phyloP scores from a whole-genome alignment of 2,797 vertebrate species.

The Sebastes cheni region DNA sequence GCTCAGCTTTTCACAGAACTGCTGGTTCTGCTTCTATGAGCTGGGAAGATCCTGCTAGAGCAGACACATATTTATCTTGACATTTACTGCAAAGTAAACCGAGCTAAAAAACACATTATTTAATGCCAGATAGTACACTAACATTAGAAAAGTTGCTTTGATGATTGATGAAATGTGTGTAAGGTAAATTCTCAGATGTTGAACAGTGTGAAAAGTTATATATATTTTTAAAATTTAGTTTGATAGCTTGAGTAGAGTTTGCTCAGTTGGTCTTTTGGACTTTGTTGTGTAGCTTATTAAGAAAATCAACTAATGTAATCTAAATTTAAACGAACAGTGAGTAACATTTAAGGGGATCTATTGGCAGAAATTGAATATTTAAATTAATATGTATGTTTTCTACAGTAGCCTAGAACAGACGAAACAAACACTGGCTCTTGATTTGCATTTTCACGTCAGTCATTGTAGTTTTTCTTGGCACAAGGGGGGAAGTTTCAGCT shows the following conservation, averaged over 20 bases:
- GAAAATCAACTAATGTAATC: not conserved
- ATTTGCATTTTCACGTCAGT: fast-evolving
- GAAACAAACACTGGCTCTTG: too few species aligned
- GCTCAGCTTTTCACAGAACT: conserved; percentile 6
- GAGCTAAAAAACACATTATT: conserved; percentile 41
- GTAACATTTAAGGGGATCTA: too few species aligned
- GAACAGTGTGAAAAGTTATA: not conserved
- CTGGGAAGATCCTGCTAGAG: not conserved
- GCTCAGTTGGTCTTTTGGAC: not conserved
- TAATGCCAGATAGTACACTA: conserved; percentile 18
- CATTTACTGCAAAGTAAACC: not conserved
- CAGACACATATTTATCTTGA: not conserved
- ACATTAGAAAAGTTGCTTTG: not conserved
- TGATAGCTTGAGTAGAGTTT: not conserved
- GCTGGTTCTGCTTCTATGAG: conserved; percentile 19
- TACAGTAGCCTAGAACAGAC: fast-evolving
- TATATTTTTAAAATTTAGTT: not conserved
- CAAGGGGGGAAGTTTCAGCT: too few species aligned
- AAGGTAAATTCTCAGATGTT: not conserved
- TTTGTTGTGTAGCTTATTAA: not conserved
- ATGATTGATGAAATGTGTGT: not conserved
- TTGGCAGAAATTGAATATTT: too few species aligned
- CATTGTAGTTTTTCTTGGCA: fast-evolving
- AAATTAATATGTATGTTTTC: too few species aligned
- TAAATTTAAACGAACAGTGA: not conserved